phyloP scores from a whole-genome alignment of 1,140 invertebrate genomes.

The Octopus bimaculoides region DNA sequence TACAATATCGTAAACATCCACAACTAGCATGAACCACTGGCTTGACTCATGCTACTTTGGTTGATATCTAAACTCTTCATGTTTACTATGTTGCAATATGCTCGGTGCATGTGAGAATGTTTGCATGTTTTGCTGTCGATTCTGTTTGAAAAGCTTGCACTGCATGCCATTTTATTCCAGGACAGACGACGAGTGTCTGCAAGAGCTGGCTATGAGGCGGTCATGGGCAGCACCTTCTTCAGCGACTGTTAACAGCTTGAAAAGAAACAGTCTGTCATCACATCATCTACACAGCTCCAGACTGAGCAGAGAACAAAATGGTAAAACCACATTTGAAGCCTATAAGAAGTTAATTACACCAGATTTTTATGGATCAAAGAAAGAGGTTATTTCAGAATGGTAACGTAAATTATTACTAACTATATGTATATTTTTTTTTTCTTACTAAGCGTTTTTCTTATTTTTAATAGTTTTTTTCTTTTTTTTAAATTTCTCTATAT shows the following conservation, averaged over 20 bases:
- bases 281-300: not conserved
- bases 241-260: not conserved
- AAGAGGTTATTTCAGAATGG: slow-evolving; percentile 15
- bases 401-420: not conserved
- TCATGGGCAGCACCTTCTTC: not conserved
- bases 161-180: slow-evolving; percentile 23
- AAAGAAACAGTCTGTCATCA: not conserved
- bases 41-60: too few species aligned
- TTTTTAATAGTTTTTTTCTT: too few species aligned
- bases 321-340: slow-evolving; percentile 26
- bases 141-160: not conserved
- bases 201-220: slow-evolving; percentile 22
- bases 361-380: slow-evolving; percentile 33
- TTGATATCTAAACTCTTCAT: too few species aligned
- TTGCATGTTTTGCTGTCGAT: too few species aligned
- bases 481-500: too few species aligned
- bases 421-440: too few species aligned
- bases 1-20: too few species aligned
- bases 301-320: not conserved
- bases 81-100: too few species aligned
- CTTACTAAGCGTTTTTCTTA: too few species aligned
- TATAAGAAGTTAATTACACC: slow-evolving; percentile 46
- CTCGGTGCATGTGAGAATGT: too few species aligned
- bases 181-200: slow-evolving; percentile 39
- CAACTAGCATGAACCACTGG: too few species aligned